These are phyloP conservation scores for Nannoperca obscura DNA, from an alignment of 2,797 vertebrate genomes.

Conservation along the genomic window DNA sequence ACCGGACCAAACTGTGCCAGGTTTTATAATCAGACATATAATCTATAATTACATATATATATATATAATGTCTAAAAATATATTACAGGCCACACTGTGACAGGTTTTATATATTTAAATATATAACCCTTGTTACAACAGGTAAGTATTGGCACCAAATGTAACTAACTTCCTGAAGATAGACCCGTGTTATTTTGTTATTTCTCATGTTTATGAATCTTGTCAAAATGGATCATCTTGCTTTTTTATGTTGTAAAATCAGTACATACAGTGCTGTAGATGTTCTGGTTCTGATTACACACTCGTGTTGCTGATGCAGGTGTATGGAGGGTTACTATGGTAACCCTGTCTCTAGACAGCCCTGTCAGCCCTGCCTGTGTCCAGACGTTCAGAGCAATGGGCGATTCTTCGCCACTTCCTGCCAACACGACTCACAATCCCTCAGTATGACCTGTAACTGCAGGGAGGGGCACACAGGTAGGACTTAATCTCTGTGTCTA, in stretches of 20 bases:
- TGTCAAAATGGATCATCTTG: too few species aligned
- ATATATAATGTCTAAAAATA: background rate
- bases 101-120: slow-evolving; percentile 69
- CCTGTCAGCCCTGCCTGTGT: slow-evolving; percentile 89
- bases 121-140: too few species aligned
- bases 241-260: background rate
- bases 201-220: background rate
- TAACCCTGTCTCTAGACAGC: slow-evolving; percentile 79
- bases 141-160: background rate
- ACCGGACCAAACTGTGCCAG: slow-evolving; percentile 86
- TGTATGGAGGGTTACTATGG: slow-evolving; percentile 89
- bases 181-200: too few species aligned
- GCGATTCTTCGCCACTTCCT: slow-evolving; percentile 89
- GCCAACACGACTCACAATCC: slow-evolving; percentile 82
- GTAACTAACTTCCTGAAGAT: background rate
- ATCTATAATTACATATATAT: too few species aligned
- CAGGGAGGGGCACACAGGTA: slow-evolving; percentile 88
- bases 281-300: slow-evolving; percentile 6
- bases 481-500: background rate
- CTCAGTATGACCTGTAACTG: slow-evolving; percentile 84
- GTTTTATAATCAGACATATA: slow-evolving; percentile 50
- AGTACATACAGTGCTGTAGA: background rate
- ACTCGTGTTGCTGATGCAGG: slow-evolving; percentile 76
- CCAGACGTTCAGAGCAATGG: slow-evolving; percentile 84
- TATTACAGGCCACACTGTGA: slow-evolving; percentile 78